These are phyloP conservation scores for Lepidurus arcticus DNA, from an alignment of 1,140 invertebrate species.

Conservation along the genomic window DNA sequence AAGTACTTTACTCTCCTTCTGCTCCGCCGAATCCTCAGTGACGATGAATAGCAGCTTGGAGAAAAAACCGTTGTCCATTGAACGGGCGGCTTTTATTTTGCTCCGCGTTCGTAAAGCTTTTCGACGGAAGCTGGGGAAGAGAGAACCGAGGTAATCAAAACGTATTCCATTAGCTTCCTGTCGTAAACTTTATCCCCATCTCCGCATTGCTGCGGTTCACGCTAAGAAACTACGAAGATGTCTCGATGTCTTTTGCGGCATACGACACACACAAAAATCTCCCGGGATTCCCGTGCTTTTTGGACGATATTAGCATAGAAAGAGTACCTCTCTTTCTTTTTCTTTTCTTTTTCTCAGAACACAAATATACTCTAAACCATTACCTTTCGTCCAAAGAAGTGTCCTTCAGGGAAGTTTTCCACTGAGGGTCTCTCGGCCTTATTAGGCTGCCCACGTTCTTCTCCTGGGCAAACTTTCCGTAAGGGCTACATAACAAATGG, in stretches of 20 bases:
- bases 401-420: background rate
- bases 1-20: background rate
- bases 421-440: background rate
- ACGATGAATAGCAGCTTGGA: constrained; percentile 26
- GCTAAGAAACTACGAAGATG: background rate
- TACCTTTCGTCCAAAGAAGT: background rate
- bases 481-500: background rate
- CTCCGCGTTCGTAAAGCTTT: constrained; percentile 80
- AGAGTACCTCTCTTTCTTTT: background rate
- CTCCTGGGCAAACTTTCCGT: background rate
- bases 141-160: constrained; percentile 18
- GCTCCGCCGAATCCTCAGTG: background rate
- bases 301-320: background rate
- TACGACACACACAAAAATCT: background rate
- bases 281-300: background rate
- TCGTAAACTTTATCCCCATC: background rate
- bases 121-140: constrained; percentile 60
- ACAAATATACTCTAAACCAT: constrained; percentile 2
- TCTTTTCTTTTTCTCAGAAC: background rate
- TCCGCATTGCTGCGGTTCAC: background rate
- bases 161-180: constrained; percentile 3
- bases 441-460: background rate
- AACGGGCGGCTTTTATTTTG: constrained; percentile 77
- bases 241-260: background rate
- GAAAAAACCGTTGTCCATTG: constrained; percentile 57